A percentile compares a stretch with the other conserved stretches of the same genome.
Conservation (phyloP, 35 echinoderm and acorn worm species). For the Ptychodera flava region DNA sequence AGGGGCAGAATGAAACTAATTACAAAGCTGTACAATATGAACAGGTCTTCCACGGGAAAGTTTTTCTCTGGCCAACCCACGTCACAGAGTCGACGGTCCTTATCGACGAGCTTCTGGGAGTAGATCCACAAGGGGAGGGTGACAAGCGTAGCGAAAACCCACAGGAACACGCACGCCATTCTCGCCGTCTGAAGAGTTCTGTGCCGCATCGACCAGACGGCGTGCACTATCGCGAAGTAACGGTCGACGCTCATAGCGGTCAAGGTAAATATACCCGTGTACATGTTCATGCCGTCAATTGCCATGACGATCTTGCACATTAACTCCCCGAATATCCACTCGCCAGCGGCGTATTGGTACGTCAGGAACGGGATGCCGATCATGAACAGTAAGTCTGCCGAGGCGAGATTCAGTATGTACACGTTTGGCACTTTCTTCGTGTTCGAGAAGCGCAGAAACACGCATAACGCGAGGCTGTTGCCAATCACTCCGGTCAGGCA, state of each 20-base stretch:
- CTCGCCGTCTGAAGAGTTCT: conserved; percentile 58
- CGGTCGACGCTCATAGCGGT: conserved; percentile 82
- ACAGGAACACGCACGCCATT: conserved; percentile 45
- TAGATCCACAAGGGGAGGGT: conserved; percentile 78
- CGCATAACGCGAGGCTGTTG: not conserved
- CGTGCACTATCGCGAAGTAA: conserved; percentile 80
- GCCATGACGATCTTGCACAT: conserved; percentile 68
- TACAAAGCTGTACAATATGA: not conserved
- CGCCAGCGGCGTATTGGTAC: conserved; percentile 43
- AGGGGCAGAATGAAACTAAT: not conserved
- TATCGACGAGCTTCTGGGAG: conserved; percentile 4
- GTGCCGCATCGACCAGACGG: conserved; percentile 80
- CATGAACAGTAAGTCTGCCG: conserved; percentile 91
- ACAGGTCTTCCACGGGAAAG: not conserved
- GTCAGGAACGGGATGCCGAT: conserved; percentile 59
- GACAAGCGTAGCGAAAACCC: conserved; percentile 42
- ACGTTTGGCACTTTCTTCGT: conserved; percentile 79
- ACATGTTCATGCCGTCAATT: conserved; percentile 79
- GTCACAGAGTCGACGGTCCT: not conserved
- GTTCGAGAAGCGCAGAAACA: conserved; percentile 48
- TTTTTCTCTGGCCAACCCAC: not conserved
- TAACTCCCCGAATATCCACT: conserved; percentile 73
- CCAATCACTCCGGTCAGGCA: not conserved
- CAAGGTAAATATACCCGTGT: conserved; percentile 74
- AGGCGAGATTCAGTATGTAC: conserved; percentile 74